Evolutionary conservation across 2,113 vertebrate species (phyloP), one percentile per base, ranked within the genome.

Genomic region (Microtus pennsylvanicus): DNA sequence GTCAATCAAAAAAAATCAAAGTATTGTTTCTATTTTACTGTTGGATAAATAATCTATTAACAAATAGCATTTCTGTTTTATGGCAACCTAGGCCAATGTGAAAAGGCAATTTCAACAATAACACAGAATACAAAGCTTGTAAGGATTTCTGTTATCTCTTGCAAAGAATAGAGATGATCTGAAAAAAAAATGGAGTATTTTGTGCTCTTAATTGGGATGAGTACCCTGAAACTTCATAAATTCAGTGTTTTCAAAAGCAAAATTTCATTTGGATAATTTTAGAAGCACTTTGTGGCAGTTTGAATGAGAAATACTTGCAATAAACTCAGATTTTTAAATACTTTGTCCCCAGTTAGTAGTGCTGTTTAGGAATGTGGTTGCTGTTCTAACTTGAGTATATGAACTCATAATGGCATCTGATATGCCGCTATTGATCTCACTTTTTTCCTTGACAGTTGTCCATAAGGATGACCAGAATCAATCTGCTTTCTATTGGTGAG

Each of bases 1-100:
- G 30, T 35, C 24, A 95, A 72, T n/a, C 16, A n/a, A 42, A 76
- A 92, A n/a, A 93, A 82, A 89, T 86, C 28, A 86, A 35, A 89
- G 28, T 67, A 83, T 38, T 87, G 3, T 58, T 94, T 95, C 16
- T 80, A 26, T 72, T 89, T 90, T 78, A 26, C 77, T 93, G 10
- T 77, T 93, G 63, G 26, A 85, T 69, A 87, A 1, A 93, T 74
- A 24, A 78, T 52, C 28, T 67, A 10, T 17, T 55, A 89, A 89
- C 17, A 26, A 87, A 45, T 6, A 82, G 33, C 1, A 63, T 76
- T 94, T 95, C 76, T 96, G 28, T 95, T 94, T 90, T 42, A 72
- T 1, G 74, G 26, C 61, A 96, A n/a, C 38, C 87, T 70, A 92
- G 82, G 69, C 12, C 47, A 58, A 80, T 92, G 5, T 95, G 35